phyloP scores from a whole-genome alignment of 2,797 vertebrate genomes.

The Crax fasciolata region DNA sequence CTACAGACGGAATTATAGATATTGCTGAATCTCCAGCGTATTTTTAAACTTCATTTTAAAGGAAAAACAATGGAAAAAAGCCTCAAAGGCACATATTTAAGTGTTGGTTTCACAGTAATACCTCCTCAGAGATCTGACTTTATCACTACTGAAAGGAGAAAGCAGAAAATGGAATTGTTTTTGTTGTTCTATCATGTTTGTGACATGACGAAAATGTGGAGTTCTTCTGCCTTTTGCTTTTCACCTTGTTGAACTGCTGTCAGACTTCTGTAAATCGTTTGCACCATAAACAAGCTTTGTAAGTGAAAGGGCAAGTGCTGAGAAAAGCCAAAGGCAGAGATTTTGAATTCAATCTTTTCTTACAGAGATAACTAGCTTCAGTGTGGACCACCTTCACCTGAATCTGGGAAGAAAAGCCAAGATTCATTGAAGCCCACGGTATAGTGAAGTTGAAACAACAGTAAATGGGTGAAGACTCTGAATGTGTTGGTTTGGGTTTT shows the following conservation, averaged over 20 bases:
- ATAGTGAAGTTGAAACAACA: not conserved
- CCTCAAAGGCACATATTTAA: slow-evolving; percentile 65
- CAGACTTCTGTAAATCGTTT: slow-evolving; percentile 79
- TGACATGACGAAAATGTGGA: slow-evolving; percentile 66
- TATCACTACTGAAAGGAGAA: slow-evolving; percentile 72
- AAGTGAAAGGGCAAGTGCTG: slow-evolving; percentile 79
- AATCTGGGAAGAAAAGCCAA: slow-evolving; percentile 55
- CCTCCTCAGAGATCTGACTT: slow-evolving; percentile 75
- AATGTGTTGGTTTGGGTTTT: not conserved
- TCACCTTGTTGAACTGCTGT: slow-evolving; percentile 81
- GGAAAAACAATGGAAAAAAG: slow-evolving; percentile 51
- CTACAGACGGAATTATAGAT: slow-evolving; percentile 12
- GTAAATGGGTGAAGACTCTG: not conserved
- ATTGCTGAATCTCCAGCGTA: slow-evolving; percentile 33
- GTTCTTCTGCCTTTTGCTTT: slow-evolving; percentile 77
- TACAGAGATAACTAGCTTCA: slow-evolving; percentile 52
- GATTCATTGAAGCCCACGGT: slow-evolving; percentile 12
- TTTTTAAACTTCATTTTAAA: slow-evolving; percentile 68
- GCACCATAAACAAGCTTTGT: slow-evolving; percentile 78
- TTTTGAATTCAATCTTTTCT: slow-evolving; percentile 65
- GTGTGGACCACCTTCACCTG: slow-evolving; percentile 20
- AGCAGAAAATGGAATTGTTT: slow-evolving; percentile 74
- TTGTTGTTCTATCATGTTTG: slow-evolving; percentile 75
- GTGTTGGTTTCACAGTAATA: slow-evolving; percentile 71
- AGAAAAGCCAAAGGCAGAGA: slow-evolving; percentile 77